Evolutionary conservation across 2,113 vertebrate species (phyloP).

Genomic region (Dipodomys stephensi): DNA sequence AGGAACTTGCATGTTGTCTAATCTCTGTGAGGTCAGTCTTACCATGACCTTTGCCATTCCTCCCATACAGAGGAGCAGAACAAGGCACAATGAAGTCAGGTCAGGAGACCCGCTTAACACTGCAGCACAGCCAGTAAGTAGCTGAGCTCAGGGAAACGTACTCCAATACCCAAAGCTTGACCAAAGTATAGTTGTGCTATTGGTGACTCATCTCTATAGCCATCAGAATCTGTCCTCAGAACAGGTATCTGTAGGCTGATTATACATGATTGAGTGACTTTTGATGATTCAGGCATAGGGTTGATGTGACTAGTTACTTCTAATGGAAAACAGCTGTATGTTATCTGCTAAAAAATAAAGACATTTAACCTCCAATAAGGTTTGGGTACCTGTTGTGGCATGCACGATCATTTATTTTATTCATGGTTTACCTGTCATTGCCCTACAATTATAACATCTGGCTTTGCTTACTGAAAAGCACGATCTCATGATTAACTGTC

Average conservation of each 20-base stretch:
- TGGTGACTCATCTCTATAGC: neutral
- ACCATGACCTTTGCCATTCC: neutral
- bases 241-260: neutral
- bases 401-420: neutral
- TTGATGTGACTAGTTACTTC: neutral
- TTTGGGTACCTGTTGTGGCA: neutral
- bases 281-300: neutral
- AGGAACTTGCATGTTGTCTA: neutral
- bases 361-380: neutral
- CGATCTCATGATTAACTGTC: neutral
- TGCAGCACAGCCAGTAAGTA: neutral
- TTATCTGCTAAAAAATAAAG: conserved; percentile 22
- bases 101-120: neutral
- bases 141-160: neutral
- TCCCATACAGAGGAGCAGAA: neutral
- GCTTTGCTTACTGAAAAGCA: conserved; percentile 38
- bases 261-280: neutral
- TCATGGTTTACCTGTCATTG: conserved; percentile 35
- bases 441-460: conserved; percentile 37
- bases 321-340: conserved; percentile 13
- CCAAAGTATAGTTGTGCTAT: rapidly evolving
- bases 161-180: neutral
- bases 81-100: neutral
- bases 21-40: neutral
- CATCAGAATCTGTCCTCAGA: neutral